Conservation (phyloP, 2,113 vertebrate genomes). For the Echinops telfairi region DNA sequence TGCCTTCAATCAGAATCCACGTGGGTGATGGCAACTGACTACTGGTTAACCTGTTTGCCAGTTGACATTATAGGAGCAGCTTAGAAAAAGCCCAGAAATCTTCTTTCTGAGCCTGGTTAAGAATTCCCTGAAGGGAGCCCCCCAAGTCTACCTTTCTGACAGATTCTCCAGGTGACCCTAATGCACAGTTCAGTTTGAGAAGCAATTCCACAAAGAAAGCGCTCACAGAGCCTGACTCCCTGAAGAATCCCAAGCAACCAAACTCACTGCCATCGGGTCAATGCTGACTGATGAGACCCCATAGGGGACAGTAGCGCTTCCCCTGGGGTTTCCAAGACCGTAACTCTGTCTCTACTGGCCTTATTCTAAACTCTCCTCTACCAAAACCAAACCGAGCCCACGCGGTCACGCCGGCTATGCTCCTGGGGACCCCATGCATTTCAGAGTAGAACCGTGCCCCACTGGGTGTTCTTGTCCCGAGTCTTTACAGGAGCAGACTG, state of each 20-base stretch:
- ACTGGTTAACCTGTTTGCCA: constrained; percentile 1
- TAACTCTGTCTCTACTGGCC: background rate
- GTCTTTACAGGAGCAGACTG: too few relatives aligned
- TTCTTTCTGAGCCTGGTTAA: background rate
- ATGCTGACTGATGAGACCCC: too few relatives aligned
- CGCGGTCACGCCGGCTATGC: too few relatives aligned
- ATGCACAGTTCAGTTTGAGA: background rate
- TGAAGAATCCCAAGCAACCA: background rate
- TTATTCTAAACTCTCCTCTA: background rate
- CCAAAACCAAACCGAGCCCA: background rate
- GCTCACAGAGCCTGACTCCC: background rate
- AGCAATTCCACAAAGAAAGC: background rate
- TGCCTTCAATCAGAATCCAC: background rate
- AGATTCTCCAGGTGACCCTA: background rate
- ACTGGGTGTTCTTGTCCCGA: too few relatives aligned
- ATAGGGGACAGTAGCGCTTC: too few relatives aligned
- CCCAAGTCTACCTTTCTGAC: background rate
- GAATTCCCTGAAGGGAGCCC: background rate
- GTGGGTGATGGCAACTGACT: background rate
- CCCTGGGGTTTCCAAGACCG: too few relatives aligned
- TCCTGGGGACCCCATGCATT: too few relatives aligned
- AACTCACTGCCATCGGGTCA: too few relatives aligned
- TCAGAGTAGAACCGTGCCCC: too few relatives aligned
- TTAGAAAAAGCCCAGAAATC: background rate
- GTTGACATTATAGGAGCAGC: background rate